phyloP scores from a whole-genome alignment of 2,888 invertebrate genomes.

The Acanthosoma haemorrhoidale region DNA sequence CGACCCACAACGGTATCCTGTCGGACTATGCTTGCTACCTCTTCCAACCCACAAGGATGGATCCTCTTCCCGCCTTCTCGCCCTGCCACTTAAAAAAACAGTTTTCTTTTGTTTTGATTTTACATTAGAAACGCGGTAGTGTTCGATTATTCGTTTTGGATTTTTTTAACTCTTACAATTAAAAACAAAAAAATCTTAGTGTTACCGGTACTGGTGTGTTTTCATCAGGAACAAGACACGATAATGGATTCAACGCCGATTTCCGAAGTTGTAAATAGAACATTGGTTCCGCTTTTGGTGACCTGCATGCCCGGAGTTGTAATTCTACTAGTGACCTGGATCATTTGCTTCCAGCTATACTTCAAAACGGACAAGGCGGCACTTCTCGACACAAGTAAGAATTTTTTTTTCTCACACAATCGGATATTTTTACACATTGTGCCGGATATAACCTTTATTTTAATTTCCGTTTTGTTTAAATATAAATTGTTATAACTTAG shows the following conservation, averaged over 20 bases:
- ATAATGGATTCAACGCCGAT: conserved; percentile 32
- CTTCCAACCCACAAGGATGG: neutral
- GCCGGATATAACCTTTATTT: neutral
- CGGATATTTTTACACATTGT: neutral
- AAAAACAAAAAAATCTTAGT: conserved; percentile 17
- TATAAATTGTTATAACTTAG: neutral
- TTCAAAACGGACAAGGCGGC: conserved; percentile 49
- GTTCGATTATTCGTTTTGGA: neutral
- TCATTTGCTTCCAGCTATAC: conserved; percentile 31
- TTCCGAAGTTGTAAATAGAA: conserved; percentile 32
- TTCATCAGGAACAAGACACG: neutral
- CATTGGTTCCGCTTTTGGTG: conserved; percentile 31
- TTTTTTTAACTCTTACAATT: neutral
- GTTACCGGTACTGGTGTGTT: neutral
- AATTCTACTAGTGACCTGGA: conserved; percentile 34
- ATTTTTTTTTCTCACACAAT: neutral
- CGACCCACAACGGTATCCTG: conserved; percentile 16
- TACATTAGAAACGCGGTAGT: conserved; percentile 16
- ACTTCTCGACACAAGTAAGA: conserved; percentile 10
- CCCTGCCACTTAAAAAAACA: conserved; percentile 16
- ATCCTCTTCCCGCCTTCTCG: conserved; percentile 18
- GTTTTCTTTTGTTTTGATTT: conserved; percentile 6
- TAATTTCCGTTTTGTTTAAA: neutral
- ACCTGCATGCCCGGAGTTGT: conserved; percentile 33
- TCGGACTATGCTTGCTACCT: conserved; percentile 8